Evolutionary conservation across 2,113 vertebrate species (phyloP), one percentile per base, ranked within the genome.

Genomic region (Macquaria ambigua): DNA sequence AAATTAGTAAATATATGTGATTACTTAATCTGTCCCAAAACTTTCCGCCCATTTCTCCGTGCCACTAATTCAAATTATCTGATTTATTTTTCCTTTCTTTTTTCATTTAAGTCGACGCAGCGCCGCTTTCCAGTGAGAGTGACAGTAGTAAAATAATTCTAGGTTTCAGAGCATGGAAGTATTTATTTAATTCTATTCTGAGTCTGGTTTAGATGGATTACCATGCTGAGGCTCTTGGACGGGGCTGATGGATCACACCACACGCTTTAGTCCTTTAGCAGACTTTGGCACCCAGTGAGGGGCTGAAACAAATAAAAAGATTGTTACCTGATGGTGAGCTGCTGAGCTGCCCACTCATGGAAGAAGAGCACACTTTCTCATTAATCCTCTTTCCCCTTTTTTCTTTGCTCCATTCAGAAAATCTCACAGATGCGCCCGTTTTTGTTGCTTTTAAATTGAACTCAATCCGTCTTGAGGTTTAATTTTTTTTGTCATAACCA

Each of bases 131-230:
- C 28, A 73, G 37, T 31, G 53, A 84, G 72, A 48, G 31, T 77
- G 82, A 91, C 87, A 88, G 82, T 48, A 87, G 82, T 82, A 50
- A 88, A 93, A 90, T 71, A 85, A 88, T 87, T 88, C 21, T 15
- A 61, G 84, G 77, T 86, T 82, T 69, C 62, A 53, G 72, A 84
- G 83, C 86, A 85, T 84, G 84, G 89, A 77, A 82, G 81, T 87
- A 91, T 92, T 93, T 92, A 88, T 91, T 93, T 92, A 79, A 90
- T 87, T 88, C 72, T 82, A 84, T 85, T 81, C 75, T 71, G 71
- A 82, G 84, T 79, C 78, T 78, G 89, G 39, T 86, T 90, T 63
- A 90, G 85, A 92, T 87, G 82, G 89, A 94, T 93, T 71, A 85
- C 63, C 23, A 10, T 3, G 28, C 72, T 88, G 84, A 86, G 53